These are phyloP conservation scores for Cotesia glomerata DNA, from an alignment of 1,140 invertebrate species.

Conservation along the genomic window DNA sequence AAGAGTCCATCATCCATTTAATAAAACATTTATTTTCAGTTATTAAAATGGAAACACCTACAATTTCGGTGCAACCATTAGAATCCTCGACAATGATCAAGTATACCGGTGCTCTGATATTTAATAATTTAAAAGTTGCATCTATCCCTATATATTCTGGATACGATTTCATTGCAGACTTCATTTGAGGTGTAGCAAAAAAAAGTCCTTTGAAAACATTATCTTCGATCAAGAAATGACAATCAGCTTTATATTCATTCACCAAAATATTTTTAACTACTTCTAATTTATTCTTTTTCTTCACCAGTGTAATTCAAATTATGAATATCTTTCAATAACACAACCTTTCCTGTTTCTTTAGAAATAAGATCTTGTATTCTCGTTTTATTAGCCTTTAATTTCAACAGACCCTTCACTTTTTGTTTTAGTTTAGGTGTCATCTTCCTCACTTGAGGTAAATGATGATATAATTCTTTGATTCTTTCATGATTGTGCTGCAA, in stretches of 20 bases:
- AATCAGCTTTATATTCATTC: neutral
- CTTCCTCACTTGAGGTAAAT: too few relatives aligned
- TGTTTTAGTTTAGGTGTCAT: too few relatives aligned
- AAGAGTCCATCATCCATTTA: neutral
- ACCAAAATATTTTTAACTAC: too few relatives aligned
- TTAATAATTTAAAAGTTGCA: neutral
- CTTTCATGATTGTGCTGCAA: neutral
- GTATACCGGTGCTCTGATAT: neutral
- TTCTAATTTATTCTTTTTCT: too few relatives aligned
- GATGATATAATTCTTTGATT: too few relatives aligned
- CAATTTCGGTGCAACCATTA: neutral
- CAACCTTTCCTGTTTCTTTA: too few relatives aligned
- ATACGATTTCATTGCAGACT: neutral
- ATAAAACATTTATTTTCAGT: neutral
- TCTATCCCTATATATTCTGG: neutral
- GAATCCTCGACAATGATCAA: neutral
- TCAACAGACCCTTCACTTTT: too few relatives aligned
- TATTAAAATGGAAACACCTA: neutral
- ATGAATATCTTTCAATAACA: too few relatives aligned
- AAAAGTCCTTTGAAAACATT: neutral
- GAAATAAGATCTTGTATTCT: too few relatives aligned
- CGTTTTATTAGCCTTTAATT: too few relatives aligned
- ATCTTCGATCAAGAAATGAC: neutral
- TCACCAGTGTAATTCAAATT: too few relatives aligned
- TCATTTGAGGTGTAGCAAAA: neutral